A percentile compares a stretch with the other conserved stretches of the same genome.
phyloP scores from a whole-genome alignment of 2,113 vertebrate genomes.

The Scytalopus superciliaris region DNA sequence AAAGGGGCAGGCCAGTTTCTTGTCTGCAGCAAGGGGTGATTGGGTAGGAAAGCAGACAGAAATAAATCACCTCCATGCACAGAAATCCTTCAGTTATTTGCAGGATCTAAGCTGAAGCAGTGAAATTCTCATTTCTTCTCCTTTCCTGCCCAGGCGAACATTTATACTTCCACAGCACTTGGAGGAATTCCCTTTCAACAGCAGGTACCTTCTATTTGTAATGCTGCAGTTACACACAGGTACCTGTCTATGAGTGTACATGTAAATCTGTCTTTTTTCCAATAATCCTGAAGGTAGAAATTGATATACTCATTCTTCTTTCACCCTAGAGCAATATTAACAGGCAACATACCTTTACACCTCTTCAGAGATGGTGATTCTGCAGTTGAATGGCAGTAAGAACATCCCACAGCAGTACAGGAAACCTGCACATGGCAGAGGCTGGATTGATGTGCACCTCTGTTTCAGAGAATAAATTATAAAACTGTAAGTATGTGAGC shows the following conservation, averaged over 20 bases:
- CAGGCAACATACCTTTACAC: neutral
- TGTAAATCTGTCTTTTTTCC: neutral
- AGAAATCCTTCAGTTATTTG: neutral
- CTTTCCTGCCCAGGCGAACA: neutral
- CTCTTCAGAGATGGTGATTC: conserved; percentile 7
- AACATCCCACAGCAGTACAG: neutral
- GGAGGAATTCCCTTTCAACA: conserved; percentile 49
- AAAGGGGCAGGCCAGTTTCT: neutral
- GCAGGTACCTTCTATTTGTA: neutral
- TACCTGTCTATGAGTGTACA: neutral
- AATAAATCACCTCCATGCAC: neutral
- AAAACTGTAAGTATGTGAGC: neutral
- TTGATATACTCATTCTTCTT: neutral
- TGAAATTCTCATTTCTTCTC: neutral
- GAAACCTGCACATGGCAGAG: neutral
- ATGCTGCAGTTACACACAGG: neutral
- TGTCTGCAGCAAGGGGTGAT: neutral
- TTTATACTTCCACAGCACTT: neutral
- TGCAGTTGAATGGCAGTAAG: neutral
- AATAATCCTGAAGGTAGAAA: neutral
- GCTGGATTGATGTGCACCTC: neutral
- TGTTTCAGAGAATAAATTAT: neutral
- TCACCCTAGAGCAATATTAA: neutral
- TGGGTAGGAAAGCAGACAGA: neutral
- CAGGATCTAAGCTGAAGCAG: neutral